Evolutionary conservation across 2,797 vertebrate species (phyloP).

Genomic region (Danio aesculapii): DNA sequence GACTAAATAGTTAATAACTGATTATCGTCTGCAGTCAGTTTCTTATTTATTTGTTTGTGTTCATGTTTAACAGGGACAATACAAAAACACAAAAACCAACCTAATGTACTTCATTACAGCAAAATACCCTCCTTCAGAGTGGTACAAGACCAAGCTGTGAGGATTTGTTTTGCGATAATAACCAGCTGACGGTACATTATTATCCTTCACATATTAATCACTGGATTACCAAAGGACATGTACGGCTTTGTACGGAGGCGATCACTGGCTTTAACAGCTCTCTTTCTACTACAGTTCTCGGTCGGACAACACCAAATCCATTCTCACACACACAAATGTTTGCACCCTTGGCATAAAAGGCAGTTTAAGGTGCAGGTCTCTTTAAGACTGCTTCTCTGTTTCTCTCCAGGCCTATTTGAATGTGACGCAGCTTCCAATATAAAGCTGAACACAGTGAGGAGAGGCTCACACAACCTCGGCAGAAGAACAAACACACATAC

Average conservation of each 20-base stretch:
- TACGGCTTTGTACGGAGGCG: background rate
- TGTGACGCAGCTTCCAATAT: constrained; percentile 56
- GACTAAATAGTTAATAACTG: too few species aligned
- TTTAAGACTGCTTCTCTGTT: constrained; percentile 56
- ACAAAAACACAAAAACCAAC: too few species aligned
- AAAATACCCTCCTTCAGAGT: too few species aligned
- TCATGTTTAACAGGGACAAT: too few species aligned
- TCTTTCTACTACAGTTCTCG: background rate
- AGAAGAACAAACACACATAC: constrained; percentile 39
- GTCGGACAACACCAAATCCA: background rate
- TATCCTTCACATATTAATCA: background rate
- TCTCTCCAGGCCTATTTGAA: constrained; percentile 49
- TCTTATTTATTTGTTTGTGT: too few species aligned
- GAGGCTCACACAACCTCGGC: constrained; percentile 42
- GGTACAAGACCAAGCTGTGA: too few species aligned
- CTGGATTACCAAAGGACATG: constrained; percentile 16
- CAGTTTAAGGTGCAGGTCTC: constrained; percentile 43
- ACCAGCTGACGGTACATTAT: constrained; percentile 5
- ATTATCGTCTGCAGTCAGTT: too few species aligned
- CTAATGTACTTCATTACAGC: too few species aligned
- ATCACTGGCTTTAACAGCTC: background rate
- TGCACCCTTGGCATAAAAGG: constrained; percentile 1
- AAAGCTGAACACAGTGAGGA: constrained; percentile 46
- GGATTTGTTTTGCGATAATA: too few species aligned
- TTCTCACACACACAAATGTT: background rate